Conservation (phyloP, 2,888 invertebrate species). For the Ganaspis brasiliensis region DNA sequence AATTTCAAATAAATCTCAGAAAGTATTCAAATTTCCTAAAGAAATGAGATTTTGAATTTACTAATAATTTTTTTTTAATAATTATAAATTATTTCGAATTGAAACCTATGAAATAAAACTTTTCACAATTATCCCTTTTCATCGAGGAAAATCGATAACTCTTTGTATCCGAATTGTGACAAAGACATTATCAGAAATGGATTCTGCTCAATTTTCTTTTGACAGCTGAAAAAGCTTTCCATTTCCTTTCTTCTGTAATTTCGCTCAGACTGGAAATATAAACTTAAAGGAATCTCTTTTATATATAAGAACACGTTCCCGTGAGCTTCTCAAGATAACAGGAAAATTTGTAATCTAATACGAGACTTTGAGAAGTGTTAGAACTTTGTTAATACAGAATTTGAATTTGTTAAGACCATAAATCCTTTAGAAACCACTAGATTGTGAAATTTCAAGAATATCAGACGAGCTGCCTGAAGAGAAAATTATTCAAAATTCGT, state of each 20-base stretch:
- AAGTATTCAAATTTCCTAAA: no score
- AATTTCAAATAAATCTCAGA: no score
- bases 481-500: no score
- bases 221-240: neutral
- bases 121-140: neutral
- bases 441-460: neutral
- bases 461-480: no score
- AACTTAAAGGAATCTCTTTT: neutral
- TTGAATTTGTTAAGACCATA: constrained; percentile 7
- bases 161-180: neutral
- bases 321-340: neutral
- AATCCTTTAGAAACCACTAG: neutral
- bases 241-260: constrained; percentile 1
- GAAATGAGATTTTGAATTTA: no score
- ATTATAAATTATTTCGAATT: no score
- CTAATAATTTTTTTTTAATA: no score
- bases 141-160: neutral
- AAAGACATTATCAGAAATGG: neutral
- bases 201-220: neutral
- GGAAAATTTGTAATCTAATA: constrained; percentile 5
- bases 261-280: neutral
- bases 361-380: neutral
- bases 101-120: no score
- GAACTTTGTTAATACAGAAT: neutral
- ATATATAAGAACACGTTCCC: neutral